Evolutionary conservation across 2,113 vertebrate species (phyloP).

Genomic region (Donacobius atricapilla): DNA sequence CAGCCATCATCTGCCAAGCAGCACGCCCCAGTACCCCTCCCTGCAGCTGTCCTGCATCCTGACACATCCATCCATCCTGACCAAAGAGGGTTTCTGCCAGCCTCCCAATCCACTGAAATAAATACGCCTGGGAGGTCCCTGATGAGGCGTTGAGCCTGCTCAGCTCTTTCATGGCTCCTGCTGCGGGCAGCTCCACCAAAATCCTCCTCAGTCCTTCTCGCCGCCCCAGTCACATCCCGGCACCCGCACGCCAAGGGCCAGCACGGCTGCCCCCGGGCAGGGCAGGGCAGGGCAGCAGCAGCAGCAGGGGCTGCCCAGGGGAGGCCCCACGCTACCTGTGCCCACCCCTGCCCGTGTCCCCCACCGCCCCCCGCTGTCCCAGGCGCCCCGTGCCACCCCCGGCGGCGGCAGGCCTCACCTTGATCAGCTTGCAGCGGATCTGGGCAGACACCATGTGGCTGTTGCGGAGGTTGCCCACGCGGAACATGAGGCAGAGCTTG

Average conservation of each 20-base stretch:
- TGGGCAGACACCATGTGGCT: constrained; percentile 99
- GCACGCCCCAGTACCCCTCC: background rate
- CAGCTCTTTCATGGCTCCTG: background rate
- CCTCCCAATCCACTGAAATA: background rate
- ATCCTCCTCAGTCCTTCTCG: accelerated
- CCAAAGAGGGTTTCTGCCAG: background rate
- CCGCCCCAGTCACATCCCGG: background rate
- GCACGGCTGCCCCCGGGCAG: background rate
- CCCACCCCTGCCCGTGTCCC: accelerated
- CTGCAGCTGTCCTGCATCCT: background rate
- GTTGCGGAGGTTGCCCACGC: constrained; percentile 97
- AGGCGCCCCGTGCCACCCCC: accelerated
- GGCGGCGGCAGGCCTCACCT: constrained; percentile 73
- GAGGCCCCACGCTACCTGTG: too few species aligned
- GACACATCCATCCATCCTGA: background rate
- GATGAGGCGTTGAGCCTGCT: accelerated
- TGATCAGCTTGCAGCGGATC: constrained; percentile 98
- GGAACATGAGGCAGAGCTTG: constrained; percentile 97
- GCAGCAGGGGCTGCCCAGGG: background rate
- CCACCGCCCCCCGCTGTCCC: background rate
- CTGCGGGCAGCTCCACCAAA: background rate
- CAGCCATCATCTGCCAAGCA: background rate
- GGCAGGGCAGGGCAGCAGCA: background rate
- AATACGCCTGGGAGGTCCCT: background rate
- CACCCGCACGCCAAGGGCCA: accelerated